Evolutionary conservation across 2,888 invertebrate genomes (phyloP).

Genomic region (Tridacna crocea): DNA sequence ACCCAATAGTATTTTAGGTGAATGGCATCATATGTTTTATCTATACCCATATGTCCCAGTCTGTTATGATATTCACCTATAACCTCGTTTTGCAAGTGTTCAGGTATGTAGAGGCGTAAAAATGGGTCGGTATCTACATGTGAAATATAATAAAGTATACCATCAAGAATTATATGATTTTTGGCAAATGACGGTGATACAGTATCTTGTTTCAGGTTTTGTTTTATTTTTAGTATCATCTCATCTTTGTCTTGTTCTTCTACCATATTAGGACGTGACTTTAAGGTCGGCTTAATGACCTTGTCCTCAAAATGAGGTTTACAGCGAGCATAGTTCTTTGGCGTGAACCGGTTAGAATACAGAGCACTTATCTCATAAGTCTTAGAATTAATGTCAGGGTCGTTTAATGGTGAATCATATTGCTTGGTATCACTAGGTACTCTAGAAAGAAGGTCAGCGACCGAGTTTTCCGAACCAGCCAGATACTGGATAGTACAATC

Average conservation of each 20-base stretch:
- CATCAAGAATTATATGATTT: background rate
- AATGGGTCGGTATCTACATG: background rate
- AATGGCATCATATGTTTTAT: background rate
- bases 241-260: slow-evolving; percentile 1
- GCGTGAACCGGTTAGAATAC: too few species aligned
- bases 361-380: too few species aligned
- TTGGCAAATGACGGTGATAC: background rate
- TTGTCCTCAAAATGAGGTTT: too few species aligned
- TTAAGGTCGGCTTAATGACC: too few species aligned
- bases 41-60: background rate
- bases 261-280: background rate
- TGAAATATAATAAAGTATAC: background rate
- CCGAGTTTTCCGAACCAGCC: too few species aligned
- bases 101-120: background rate
- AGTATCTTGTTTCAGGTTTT: background rate
- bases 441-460: too few species aligned
- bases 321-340: too few species aligned
- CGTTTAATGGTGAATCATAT: too few species aligned
- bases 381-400: too few species aligned
- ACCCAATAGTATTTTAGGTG: background rate
- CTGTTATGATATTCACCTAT: background rate
- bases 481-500: too few species aligned
- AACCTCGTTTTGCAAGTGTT: background rate
- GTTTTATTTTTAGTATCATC: background rate
- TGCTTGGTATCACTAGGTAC: too few species aligned